phyloP scores from a whole-genome alignment of 2,888 invertebrate genomes.

The Leptinotarsa rubiginosa region DNA sequence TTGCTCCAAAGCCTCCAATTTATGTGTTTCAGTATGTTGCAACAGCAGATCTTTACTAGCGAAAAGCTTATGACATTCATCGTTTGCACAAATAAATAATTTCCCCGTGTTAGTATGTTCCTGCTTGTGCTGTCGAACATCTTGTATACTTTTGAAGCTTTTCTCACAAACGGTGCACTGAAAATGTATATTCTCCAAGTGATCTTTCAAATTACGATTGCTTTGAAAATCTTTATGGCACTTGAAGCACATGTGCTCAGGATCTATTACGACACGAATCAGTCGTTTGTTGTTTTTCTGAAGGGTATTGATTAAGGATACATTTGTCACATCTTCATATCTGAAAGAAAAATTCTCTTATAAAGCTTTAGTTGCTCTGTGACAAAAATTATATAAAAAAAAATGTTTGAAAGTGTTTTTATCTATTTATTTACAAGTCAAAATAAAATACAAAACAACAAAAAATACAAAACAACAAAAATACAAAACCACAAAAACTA shows the following conservation, averaged over 20 bases:
- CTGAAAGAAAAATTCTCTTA: conserved; percentile 33
- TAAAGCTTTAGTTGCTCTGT: too few species aligned
- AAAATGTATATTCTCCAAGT: conserved; percentile 7
- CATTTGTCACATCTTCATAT: conserved; percentile 63
- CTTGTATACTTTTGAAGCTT: neutral
- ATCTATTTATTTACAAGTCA: too few species aligned
- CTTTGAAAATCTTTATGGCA: neutral
- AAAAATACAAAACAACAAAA: too few species aligned
- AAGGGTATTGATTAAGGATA: conserved; percentile 66
- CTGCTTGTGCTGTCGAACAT: neutral
- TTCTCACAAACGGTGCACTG: neutral
- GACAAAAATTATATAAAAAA: too few species aligned
- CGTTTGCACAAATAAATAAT: neutral
- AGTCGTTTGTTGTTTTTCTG: conserved; percentile 65
- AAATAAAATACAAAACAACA: too few species aligned
- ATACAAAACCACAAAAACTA: too few species aligned
- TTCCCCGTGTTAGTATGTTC: neutral
- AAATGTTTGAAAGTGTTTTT: too few species aligned
- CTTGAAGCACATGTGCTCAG: conserved; percentile 29
- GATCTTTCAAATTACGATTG: neutral
- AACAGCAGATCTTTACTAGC: neutral
- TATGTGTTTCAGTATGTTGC: conserved; percentile 54
- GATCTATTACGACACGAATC: conserved; percentile 64
- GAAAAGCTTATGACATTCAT: neutral
- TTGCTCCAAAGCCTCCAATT: conserved; percentile 62